Conservation (phyloP, 2,797 vertebrate genomes). For the Chelidonichthys spinosus region DNA sequence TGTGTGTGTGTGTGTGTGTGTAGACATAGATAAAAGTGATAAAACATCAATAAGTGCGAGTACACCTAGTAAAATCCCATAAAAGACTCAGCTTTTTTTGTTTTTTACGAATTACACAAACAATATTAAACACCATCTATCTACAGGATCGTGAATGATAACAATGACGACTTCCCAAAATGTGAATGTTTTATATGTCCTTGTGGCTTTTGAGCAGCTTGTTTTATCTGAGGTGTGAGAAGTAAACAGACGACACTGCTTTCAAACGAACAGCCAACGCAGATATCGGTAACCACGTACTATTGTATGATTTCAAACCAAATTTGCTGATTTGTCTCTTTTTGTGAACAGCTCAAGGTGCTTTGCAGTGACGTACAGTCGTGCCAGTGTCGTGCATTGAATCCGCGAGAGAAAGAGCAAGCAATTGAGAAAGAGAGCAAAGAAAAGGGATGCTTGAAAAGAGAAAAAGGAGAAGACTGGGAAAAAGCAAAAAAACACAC, state of each 20-base stretch:
- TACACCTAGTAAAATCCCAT: too few relatives aligned
- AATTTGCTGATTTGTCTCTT: background rate
- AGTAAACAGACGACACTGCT: background rate
- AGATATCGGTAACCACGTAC: background rate
- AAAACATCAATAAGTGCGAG: too few relatives aligned
- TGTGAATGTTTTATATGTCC: background rate
- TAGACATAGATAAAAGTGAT: too few relatives aligned
- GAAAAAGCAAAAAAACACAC: slow-evolving; percentile 8
- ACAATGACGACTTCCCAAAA: background rate
- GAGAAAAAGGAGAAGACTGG: slow-evolving; percentile 24
- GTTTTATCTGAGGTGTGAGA: background rate
- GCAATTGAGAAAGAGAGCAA: slow-evolving; percentile 28
- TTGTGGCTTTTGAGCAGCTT: background rate
- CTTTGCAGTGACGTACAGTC: slow-evolving; percentile 8
- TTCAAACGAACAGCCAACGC: background rate
- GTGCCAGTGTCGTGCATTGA: slow-evolving; percentile 29
- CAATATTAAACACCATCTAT: too few relatives aligned
- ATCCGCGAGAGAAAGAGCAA: slow-evolving; percentile 36
- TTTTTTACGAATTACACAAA: too few relatives aligned
- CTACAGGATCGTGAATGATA: background rate
- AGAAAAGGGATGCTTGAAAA: slow-evolving; percentile 40
- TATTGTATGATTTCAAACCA: background rate
- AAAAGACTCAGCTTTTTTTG: too few relatives aligned
- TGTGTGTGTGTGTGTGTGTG: background rate
- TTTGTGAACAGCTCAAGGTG: background rate